Evolutionary conservation across 2,113 vertebrate species (phyloP), one percentile per base, ranked within the genome.

Genomic region (Nycticorax nycticorax): DNA sequence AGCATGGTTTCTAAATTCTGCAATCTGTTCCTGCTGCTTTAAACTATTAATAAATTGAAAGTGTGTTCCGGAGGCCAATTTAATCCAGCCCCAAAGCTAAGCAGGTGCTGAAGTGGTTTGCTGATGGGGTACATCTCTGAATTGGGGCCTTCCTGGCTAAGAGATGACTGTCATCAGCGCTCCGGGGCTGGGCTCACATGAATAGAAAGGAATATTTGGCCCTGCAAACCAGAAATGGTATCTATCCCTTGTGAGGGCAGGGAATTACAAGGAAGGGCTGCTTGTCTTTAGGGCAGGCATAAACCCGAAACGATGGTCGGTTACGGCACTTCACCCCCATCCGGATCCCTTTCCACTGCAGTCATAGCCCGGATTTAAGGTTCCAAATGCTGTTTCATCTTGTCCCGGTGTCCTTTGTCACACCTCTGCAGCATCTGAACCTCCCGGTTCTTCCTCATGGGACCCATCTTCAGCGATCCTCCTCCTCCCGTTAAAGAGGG

Each of bases 31-130:
- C 72, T 78, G 82, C 47, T 81, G 56, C 48, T 85, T 90, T 76
- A 75, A 90, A 80, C 88, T 82, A 85, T 94, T 92, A 85, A 95
- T 93, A 96, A 94, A 89, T 92, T 55, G 92, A 80, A 95, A 95
- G 69, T 53, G 17, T 39, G 75, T 90, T 94, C 82, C 23, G 50
- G 78, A 94, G 75, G 81, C 41, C 3, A 2, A 47, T 92, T 90
- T 88, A 90, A 80, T 76, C 45, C 74, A 71, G 67, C 62, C 80
- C 86, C 73, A n/a, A 84, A 92, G 82, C 85, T 77, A 86, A 96
- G 96, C 96, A 85, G 87, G 93, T 96, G 95, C 84, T 95, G 93
- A 87, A 77, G 77, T 73, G 91, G 15, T 92, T 92, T 91, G 82
- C 53, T 95, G 91, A 43, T 53, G 88, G 89, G 92, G 89, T 64